phyloP scores from a whole-genome alignment of 2,113 vertebrate species.

The Eidolon helvum region DNA sequence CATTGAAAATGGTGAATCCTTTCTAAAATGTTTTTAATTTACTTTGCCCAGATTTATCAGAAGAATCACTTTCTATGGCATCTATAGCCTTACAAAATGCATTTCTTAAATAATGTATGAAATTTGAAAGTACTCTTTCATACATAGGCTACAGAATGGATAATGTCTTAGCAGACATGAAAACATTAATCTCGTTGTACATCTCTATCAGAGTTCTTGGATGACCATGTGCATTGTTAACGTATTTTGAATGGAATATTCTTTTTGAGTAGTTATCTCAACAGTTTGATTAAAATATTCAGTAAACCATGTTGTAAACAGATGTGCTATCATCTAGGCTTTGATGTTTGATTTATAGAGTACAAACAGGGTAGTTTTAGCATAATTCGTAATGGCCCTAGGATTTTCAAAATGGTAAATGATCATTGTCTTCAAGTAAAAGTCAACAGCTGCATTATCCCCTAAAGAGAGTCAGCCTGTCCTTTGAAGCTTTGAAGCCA shows the following conservation, averaged over 20 bases:
- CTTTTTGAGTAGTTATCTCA: neutral
- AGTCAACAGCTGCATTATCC: neutral
- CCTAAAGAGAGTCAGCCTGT: neutral
- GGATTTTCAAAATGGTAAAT: neutral
- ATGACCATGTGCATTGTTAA: neutral
- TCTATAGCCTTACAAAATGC: neutral
- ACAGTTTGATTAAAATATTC: neutral
- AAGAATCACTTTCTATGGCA: neutral
- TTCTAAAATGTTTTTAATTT: neutral
- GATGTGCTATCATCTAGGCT: neutral
- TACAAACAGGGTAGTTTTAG: neutral
- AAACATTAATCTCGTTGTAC: neutral
- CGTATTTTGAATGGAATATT: neutral
- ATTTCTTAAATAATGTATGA: neutral
- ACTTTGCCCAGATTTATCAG: neutral
- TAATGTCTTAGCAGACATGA: neutral
- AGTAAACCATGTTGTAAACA: neutral
- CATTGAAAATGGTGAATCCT: neutral
- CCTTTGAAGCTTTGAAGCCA: neutral
- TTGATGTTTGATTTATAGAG: neutral
- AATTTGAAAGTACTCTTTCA: neutral
- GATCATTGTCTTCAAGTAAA: neutral
- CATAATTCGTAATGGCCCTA: neutral
- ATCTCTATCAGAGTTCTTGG: neutral
- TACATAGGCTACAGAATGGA: neutral